Base-by-base conservation (phyloP, 2,888 invertebrate genomes). In the Lacanobia oleracea region DNA sequence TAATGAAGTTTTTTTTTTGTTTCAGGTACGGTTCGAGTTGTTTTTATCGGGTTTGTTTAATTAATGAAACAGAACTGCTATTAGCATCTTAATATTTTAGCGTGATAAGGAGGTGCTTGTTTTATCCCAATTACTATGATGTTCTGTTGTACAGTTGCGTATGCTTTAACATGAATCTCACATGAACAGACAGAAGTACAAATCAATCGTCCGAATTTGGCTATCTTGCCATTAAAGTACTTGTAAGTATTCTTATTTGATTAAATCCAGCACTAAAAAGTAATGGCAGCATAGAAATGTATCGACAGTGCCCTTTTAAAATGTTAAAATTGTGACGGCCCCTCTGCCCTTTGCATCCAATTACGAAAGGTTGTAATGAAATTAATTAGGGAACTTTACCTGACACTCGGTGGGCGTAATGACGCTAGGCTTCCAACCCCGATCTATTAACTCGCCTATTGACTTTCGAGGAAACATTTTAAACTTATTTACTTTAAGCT, bases 301-400 rank as follows among this genome's bases (percentile, higher is more conserved):
- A 82, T 82, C 45, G 60, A 78, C 21, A 68, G 48, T 51, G 45
- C 57, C 57, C 64, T 65, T 75, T 72, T 64, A 60, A 75, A 79
- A 74, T 57, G 70, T 80, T 70, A 37, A 68, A 83, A 61, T 81
- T 63, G 59, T 78, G 72, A 60, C 75, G 64, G 73, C 73, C 75
- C 72, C 74, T 77, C 74, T 75, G 79, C 67, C 80, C 79, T 77
- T 84, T 80, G 72, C 66, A 77, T 67, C 72, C 69, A 80, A 75
- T 79, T 79, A 82, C 67, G 66, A 77, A 83, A 75, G 74, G 77
- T 79, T 76, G 68, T 72, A 81, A 81, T 74, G 70, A 78, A 81
- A 83, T 86, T 85, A 85, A 87, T 87, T 86, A 78, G 65, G 54
- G 61, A 81, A 85, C 72, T 81, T 87, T 81, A 82, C 74, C 81